phyloP scores from a whole-genome alignment of 2,113 vertebrate species.

The Tringa solitaria region DNA sequence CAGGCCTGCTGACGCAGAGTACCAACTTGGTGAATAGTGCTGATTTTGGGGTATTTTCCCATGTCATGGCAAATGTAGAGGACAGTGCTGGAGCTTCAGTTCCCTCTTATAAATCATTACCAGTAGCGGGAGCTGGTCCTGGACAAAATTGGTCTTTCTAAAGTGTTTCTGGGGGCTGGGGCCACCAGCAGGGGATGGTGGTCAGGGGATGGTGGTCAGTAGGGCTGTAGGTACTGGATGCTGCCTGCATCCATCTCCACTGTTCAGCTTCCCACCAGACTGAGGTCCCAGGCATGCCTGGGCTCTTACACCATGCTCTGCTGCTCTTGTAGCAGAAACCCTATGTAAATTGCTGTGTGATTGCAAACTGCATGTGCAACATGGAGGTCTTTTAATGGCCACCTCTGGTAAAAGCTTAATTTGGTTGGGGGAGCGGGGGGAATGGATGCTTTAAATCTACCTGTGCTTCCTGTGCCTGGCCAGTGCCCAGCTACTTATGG shows the following conservation, averaged over 20 bases:
- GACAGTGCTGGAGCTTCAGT: background rate
- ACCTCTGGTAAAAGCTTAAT: background rate
- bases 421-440: background rate
- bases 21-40: background rate
- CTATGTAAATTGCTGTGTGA: background rate
- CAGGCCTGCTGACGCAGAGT: fast-evolving
- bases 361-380: background rate
- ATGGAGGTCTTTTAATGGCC: background rate
- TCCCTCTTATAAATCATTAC: background rate
- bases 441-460: conserved; percentile 8
- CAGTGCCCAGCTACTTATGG: background rate
- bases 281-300: background rate
- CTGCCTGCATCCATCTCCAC: background rate
- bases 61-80: fast-evolving
- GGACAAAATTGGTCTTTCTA: background rate
- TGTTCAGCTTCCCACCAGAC: background rate
- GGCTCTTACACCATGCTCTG: background rate
- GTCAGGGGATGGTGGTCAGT: background rate
- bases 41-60: background rate
- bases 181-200: background rate
- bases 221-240: background rate
- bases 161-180: background rate
- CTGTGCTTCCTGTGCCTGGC: background rate
- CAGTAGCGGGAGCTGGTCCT: background rate
- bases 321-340: background rate